phyloP scores from a whole-genome alignment of 2,113 vertebrate genomes.

The Platycercus adscitus region DNA sequence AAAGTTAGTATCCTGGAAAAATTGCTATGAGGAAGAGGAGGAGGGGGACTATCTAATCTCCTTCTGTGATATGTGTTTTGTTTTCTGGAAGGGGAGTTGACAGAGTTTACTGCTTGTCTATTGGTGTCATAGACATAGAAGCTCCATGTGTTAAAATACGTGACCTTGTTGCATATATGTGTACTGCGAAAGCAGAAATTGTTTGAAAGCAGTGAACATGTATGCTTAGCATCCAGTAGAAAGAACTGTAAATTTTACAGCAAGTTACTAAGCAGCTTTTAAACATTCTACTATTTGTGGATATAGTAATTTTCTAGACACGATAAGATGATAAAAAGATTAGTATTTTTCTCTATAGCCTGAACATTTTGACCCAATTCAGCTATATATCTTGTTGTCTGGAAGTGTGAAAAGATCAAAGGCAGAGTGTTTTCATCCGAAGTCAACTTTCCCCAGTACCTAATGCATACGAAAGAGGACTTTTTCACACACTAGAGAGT shows the following conservation, averaged over 20 bases:
- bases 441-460: neutral
- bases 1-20: neutral
- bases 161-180: rapidly evolving
- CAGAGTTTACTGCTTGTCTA: neutral
- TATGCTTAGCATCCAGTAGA: neutral
- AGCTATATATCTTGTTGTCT: neutral
- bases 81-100: neutral
- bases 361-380: neutral
- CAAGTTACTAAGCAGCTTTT: neutral
- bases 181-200: neutral
- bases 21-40: neutral
- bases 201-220: neutral
- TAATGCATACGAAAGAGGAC: neutral
- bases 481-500: neutral
- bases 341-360: neutral
- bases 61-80: neutral
- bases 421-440: neutral
- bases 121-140: neutral
- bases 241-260: neutral
- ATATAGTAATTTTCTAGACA: neutral
- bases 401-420: neutral
- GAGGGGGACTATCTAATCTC: neutral
- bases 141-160: neutral
- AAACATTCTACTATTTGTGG: neutral
- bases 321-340: neutral